phyloP scores from a whole-genome alignment of 2,797 vertebrate species.

The Sternarchorhynchus goeldii region DNA sequence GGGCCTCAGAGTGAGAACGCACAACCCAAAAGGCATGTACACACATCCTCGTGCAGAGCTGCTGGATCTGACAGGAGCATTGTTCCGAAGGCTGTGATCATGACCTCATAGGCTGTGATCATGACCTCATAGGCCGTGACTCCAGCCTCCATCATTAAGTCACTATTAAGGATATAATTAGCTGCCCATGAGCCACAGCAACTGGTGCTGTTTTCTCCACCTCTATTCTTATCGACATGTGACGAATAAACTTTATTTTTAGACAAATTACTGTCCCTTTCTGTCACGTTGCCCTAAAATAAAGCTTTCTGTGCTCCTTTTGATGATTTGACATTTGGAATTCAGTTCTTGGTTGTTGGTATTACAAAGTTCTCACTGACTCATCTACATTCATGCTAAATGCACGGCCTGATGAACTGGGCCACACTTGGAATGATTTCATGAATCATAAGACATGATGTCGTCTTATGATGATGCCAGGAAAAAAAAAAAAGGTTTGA shows the following conservation, averaged over 20 bases:
- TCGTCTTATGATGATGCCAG: not conserved
- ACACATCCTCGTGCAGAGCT: slow-evolving; percentile 20
- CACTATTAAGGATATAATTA: slow-evolving; percentile 60
- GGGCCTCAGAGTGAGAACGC: slow-evolving; percentile 32
- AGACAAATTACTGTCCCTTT: not conserved
- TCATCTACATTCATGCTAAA: slow-evolving; percentile 10
- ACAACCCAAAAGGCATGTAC: slow-evolving; percentile 1
- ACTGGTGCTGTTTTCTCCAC: slow-evolving; percentile 18
- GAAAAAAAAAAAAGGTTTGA: not conserved
- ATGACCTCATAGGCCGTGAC: slow-evolving; percentile 56
- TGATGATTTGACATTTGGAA: not conserved
- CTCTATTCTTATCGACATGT: slow-evolving; percentile 17
- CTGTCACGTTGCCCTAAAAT: not conserved
- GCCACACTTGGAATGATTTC: not conserved
- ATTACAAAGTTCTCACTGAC: not conserved
- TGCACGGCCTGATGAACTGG: slow-evolving; percentile 3
- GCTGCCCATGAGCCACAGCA: slow-evolving; percentile 29
- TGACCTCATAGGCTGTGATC: slow-evolving; percentile 56
- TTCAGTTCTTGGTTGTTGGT: not conserved
- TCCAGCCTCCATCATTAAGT: slow-evolving; percentile 54
- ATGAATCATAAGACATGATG: slow-evolving; percentile 7
- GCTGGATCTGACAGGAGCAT: slow-evolving; percentile 48
- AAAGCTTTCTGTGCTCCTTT: not conserved
- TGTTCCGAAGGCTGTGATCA: slow-evolving; percentile 48
- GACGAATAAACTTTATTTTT: slow-evolving; percentile 15